Evolutionary conservation across 1,140 invertebrate genomes (phyloP).

Genomic region (Scaptomyza pallida): DNA sequence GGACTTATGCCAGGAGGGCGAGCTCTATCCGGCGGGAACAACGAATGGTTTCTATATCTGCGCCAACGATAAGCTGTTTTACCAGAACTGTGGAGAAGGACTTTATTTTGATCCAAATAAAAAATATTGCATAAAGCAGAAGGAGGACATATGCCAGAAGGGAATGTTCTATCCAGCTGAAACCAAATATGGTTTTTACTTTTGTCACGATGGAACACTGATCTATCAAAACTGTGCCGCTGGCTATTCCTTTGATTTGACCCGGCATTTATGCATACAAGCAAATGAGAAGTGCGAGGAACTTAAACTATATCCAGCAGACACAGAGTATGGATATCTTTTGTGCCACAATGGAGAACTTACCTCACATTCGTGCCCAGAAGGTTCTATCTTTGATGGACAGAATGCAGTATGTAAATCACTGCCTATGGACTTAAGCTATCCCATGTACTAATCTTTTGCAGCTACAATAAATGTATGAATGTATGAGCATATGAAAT

Average conservation of each 20-base stretch:
- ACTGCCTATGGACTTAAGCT: neutral
- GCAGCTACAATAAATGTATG: neutral
- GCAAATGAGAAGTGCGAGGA: constrained; percentile 6
- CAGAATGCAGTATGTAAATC: neutral
- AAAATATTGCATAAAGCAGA: no score
- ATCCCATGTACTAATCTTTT: no score
- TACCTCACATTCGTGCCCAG: neutral
- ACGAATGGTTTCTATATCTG: constrained; percentile 15
- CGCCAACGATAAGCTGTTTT: neutral
- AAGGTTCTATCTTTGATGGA: neutral
- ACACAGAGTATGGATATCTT: constrained; percentile 6
- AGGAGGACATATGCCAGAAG: constrained; percentile 10
- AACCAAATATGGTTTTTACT: constrained; percentile 19
- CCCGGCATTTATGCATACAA: neutral
- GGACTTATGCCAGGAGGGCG: constrained; percentile 25
- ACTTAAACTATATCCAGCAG: constrained; percentile 12
- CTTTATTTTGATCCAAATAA: neutral
- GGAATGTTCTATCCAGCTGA: constrained; percentile 7
- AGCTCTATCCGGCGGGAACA: constrained; percentile 2
- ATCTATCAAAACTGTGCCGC: constrained; percentile 15
- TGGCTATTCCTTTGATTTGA: constrained; percentile 13
- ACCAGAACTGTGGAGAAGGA: neutral
- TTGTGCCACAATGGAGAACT: constrained; percentile 23
- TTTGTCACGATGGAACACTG: constrained; percentile 4
- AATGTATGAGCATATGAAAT: neutral